phyloP scores from a whole-genome alignment of 2,113 vertebrate species.

The Tetrax tetrax region DNA sequence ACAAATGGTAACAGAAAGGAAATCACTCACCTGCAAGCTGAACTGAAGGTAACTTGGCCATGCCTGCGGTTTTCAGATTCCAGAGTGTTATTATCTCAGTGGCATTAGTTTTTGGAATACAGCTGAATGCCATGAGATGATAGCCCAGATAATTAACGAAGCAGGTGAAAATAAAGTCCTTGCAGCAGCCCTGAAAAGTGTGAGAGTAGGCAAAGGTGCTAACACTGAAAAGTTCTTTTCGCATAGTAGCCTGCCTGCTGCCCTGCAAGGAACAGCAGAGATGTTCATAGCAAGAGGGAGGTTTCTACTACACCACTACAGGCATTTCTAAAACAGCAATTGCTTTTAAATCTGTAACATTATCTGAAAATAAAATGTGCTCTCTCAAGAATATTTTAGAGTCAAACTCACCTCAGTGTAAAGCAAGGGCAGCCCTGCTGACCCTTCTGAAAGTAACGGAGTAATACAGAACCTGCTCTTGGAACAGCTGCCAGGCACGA shows the following conservation, averaged over 20 bases:
- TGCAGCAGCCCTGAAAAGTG: constrained; percentile 66
- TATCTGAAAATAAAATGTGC: background rate
- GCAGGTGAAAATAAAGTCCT: constrained; percentile 65
- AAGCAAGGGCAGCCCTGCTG: background rate
- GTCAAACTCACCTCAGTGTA: background rate
- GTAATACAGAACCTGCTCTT: background rate
- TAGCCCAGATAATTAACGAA: constrained; percentile 57
- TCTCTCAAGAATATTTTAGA: background rate
- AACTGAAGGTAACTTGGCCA: constrained; percentile 56
- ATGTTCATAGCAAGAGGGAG: background rate
- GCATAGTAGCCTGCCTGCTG: constrained; percentile 57
- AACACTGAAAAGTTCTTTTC: constrained; percentile 64
- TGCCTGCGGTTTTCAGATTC: constrained; percentile 76
- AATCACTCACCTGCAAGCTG: constrained; percentile 19
- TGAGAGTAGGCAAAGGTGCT: constrained; percentile 60
- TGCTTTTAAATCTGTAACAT: background rate
- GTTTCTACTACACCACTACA: background rate
- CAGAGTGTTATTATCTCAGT: constrained; percentile 67
- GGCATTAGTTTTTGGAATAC: constrained; percentile 19
- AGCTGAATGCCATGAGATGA: constrained; percentile 61
- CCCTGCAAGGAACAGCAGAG: constrained; percentile 3
- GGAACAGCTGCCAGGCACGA: background rate
- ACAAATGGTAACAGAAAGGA: background rate
- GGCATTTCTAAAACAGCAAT: background rate
- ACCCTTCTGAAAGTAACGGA: background rate